phyloP scores from a whole-genome alignment of 1,140 invertebrate genomes.

The Lepidostoma basale region DNA sequence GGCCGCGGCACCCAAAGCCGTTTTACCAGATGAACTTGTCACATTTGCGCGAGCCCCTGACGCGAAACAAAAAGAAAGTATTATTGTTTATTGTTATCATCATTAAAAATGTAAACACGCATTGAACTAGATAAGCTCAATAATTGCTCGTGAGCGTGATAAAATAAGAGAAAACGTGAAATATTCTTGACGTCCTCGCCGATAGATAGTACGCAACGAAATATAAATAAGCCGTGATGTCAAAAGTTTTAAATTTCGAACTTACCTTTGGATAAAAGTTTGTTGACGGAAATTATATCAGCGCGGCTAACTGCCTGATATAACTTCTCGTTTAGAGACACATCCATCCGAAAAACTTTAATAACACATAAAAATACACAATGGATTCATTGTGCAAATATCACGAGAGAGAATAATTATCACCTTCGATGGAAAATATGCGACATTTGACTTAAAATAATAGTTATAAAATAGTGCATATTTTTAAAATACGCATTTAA shows the following conservation, averaged over 20 bases:
- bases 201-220: neutral
- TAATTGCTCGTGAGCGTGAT: neutral
- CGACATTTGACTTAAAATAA: neutral
- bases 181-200: neutral
- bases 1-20: constrained; percentile 28
- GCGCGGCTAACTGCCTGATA: constrained; percentile 35
- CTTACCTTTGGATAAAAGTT: constrained; percentile 27
- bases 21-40: constrained; percentile 33
- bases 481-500: constrained; percentile 27
- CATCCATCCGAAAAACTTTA: constrained; percentile 32
- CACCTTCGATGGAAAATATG: neutral
- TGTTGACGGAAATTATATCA: constrained; percentile 29
- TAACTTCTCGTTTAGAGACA: constrained; percentile 27
- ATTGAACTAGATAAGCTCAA: neutral
- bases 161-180: neutral
- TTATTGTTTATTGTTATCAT: neutral
- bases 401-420: constrained; percentile 3
- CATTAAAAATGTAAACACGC: neutral
- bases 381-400: constrained; percentile 25
- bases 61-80: constrained; percentile 19
- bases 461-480: neutral
- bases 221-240: constrained; percentile 6
- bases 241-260: constrained; percentile 18
- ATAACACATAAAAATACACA: constrained; percentile 20
- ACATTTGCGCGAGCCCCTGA: constrained; percentile 33